phyloP scores from a whole-genome alignment of 2,888 invertebrate genomes.

The Rhamnusium bicolor region DNA sequence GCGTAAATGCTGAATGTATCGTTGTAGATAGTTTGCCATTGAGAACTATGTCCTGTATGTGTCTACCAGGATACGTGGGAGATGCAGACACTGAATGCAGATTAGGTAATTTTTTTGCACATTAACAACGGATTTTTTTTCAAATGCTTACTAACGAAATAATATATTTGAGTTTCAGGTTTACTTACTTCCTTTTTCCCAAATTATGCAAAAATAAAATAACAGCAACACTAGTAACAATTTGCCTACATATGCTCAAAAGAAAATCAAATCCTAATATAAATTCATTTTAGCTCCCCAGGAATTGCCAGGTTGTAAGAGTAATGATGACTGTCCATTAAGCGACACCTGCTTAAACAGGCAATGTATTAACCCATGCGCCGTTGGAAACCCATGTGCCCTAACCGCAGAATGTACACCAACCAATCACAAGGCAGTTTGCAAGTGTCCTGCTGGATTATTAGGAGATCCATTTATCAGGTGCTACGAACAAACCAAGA shows the following conservation, averaged over 20 bases:
- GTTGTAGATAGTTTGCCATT: conserved; percentile 90
- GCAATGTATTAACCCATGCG: conserved; percentile 85
- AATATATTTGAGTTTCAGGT: conserved; percentile 34
- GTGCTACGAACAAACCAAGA: conserved; percentile 76
- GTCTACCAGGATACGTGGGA: conserved; percentile 86
- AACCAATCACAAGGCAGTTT: conserved; percentile 83
- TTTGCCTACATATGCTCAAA: conserved; percentile 29
- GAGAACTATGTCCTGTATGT: conserved; percentile 91
- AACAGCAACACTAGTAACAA: conserved; percentile 57
- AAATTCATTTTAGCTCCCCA: conserved; percentile 63
- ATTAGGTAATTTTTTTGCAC: conserved; percentile 76
- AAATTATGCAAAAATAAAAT: conserved; percentile 8
- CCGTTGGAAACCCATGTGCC: conserved; percentile 81
- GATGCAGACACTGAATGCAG: conserved; percentile 90
- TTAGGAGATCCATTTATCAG: conserved; percentile 87
- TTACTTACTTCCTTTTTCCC: conserved; percentile 19
- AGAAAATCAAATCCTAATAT: conserved; percentile 10
- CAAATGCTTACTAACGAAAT: neutral
- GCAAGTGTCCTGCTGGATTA: conserved; percentile 82
- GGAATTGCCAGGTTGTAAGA: conserved; percentile 78
- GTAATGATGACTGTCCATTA: conserved; percentile 81
- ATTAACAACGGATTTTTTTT: conserved; percentile 19
- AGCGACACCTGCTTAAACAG: conserved; percentile 83
- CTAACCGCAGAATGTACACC: conserved; percentile 85
- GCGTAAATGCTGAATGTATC: conserved; percentile 84